Percentiles rank a stretch among this genome's conserved stretches.
phyloP scores from a whole-genome alignment of 2,888 invertebrate genomes.

The Drosophila testacea region DNA sequence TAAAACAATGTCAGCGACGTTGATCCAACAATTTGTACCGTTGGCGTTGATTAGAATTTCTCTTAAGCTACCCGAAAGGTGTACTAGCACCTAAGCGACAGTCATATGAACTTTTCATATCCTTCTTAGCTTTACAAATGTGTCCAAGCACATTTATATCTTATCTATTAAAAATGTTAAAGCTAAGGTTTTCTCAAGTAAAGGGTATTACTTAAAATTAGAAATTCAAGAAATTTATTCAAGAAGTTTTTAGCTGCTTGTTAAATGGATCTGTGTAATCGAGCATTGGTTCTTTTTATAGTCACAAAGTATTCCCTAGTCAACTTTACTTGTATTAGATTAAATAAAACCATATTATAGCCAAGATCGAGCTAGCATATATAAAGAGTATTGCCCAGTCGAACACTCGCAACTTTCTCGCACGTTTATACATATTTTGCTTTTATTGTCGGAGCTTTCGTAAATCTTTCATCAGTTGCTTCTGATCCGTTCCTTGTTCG shows the following conservation, averaged over 20 bases:
- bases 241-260: too few species aligned
- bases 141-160: too few species aligned
- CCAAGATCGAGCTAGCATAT: too few species aligned
- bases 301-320: too few species aligned
- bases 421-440: conserved; percentile 23
- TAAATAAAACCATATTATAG: too few species aligned
- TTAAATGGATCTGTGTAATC: too few species aligned
- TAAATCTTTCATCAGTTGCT: conserved; percentile 62
- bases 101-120: conserved; percentile 60
- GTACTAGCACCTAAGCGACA: conserved; percentile 44
- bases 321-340: too few species aligned
- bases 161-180: too few species aligned
- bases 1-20: conserved; percentile 69
- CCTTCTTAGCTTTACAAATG: neutral
- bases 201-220: too few species aligned
- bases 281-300: too few species aligned
- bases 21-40: conserved; percentile 60
- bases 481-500: conserved; percentile 37
- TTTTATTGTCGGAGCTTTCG: conserved; percentile 40
- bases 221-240: too few species aligned
- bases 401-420: neutral
- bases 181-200: too few species aligned
- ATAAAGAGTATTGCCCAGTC: conserved; percentile 1
- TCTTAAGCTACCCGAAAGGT: conserved; percentile 8
- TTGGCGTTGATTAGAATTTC: conserved; percentile 57